Evolutionary conservation across 2,113 vertebrate genomes (phyloP).

Genomic region (Mus pahari): DNA sequence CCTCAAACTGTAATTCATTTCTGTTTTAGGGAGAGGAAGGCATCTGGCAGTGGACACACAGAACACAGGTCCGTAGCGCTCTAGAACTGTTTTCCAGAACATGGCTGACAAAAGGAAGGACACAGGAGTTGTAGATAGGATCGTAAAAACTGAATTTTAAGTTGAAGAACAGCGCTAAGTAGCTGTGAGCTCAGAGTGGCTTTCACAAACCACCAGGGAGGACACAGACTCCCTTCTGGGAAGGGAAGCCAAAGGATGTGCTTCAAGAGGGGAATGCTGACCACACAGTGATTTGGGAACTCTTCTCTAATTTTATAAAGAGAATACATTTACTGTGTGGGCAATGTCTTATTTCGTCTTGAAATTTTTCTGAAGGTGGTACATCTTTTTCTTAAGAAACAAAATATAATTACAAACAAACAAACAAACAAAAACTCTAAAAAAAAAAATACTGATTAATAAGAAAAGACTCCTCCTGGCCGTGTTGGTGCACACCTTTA

Average conservation of each 20-base stretch:
- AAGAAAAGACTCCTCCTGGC: neutral
- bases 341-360: neutral
- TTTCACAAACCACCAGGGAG: rapidly evolving
- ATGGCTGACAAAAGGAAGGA: slow-evolving; percentile 60
- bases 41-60: neutral
- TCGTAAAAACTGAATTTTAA: neutral
- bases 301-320: neutral
- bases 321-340: neutral
- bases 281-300: neutral
- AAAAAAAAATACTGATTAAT: neutral
- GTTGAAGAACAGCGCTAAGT: neutral
- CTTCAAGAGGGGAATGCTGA: neutral
- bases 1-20: neutral
- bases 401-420: neutral
- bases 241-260: neutral
- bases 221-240: neutral
- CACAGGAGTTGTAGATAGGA: neutral
- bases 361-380: neutral
- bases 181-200: neutral
- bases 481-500: no score
- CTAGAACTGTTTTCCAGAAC: neutral
- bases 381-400: neutral
- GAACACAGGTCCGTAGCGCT: neutral
- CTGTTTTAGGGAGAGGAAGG: neutral
- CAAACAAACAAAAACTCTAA: neutral